Base-by-base conservation (phyloP, 2,113 vertebrate genomes). In the Numida meleagris region DNA sequence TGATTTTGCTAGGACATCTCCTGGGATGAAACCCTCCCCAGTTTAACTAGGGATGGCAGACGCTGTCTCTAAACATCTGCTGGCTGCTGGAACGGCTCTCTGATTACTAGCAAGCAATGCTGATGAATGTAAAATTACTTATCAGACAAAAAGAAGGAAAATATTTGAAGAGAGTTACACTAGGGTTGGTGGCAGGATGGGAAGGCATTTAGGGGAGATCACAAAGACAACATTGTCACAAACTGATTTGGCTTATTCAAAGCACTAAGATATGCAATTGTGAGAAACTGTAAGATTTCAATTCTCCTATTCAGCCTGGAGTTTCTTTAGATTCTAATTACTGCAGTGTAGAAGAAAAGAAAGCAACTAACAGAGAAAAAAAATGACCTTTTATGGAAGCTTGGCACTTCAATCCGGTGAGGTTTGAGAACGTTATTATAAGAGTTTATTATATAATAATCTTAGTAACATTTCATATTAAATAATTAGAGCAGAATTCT, bases 211-310 rank as follows among this genome's bases (percentile, higher is more conserved):
- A 91, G 55, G 73, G 93, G 68, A 88, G 72, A 95, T 90, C 72
- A 95, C 85, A 97, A 95, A 95, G 93, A 72, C 86, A 93, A 90
- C 68, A 48, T 89, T 90, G 94, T 95, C 85, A 95, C 82, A 96
- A 95, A 94, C 59, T 95, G 83, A 90, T 95, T 88, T 88, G 68
- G 82, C 88, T 90, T 94, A 94, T 96, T 97, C 93, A 96, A 91
- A 95, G 51, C 31, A 72, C 68, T 77, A 65, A 81, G 72, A 94
- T 82, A 88, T 12, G 72, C 14, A 55, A 95, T 78, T 96, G 85
- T 83, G 77, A 88, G 85, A 88, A 96, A 94, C 20, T 68, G 70
- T 74, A 83, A 89, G 78, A 97, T 90, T 95, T 91, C 88, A 91
- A 88, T 95, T 91, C 36, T 68, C 36, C 79, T 93, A 88, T 96